Percentiles rank a stretch among this genome's conserved stretches.
These are phyloP conservation scores for Masticophis lateralis DNA, from an alignment of 2,797 vertebrate genomes.

Conservation along the genomic window DNA sequence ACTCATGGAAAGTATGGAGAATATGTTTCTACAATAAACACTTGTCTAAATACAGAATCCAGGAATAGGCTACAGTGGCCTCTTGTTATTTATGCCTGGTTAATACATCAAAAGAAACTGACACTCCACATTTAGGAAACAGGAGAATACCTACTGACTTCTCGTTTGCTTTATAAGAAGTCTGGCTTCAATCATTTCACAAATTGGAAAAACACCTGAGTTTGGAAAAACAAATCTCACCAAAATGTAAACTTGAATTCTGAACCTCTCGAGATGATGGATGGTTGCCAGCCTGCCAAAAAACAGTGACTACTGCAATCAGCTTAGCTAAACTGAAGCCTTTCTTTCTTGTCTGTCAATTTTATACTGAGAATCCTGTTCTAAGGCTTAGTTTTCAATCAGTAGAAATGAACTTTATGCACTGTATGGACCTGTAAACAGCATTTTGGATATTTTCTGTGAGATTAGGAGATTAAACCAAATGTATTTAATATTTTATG, in stretches of 20 bases:
- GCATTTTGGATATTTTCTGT: neutral
- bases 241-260: conserved; percentile 23
- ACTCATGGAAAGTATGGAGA: neutral
- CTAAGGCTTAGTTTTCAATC: neutral
- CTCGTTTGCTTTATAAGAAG: conserved; percentile 23
- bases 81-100: neutral
- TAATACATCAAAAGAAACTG: neutral
- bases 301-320: neutral
- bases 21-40: neutral
- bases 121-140: neutral
- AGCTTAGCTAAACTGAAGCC: neutral
- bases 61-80: neutral
- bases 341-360: neutral
- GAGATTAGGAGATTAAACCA: neutral
- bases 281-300: conserved; percentile 2
- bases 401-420: neutral
- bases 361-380: neutral
- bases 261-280: conserved; percentile 3
- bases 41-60: neutral
- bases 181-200: neutral
- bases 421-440: neutral
- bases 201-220: conserved; percentile 10
- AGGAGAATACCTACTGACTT: neutral
- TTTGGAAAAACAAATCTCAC: conserved; percentile 16
- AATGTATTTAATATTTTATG: neutral